Base-by-base conservation (phyloP, 2,113 vertebrate species). In the Mastomys natalensis region DNA sequence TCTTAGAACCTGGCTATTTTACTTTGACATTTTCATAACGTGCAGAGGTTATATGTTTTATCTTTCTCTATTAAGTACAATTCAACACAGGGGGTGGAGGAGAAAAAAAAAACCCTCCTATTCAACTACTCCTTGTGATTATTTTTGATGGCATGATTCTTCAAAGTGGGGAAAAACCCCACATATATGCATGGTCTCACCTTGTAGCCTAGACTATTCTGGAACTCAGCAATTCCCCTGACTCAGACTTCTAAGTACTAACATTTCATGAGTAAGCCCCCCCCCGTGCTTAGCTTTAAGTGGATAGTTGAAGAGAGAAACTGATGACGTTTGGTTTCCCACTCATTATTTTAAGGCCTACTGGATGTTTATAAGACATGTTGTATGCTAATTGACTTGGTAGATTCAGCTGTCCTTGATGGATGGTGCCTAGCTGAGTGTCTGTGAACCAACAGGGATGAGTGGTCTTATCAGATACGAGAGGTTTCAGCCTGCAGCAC, bases 71-170 rank as follows among this genome's bases (percentile, higher is more conserved):
- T 68, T 76, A 0, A 0, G 40, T 58, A 11, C 26, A 66, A 51
- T 66, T 11, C 22, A 84, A 51, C 12, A 82, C 48, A 84, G 62
- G 12, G 48, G 40, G 70, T 72, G 64, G 21, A 31, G 3, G 9
- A 66, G 60, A 62, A 21, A 87, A 62, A 21, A 87, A 68, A n/a
- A 40, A 6, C 1, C 1, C 64, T 43, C 70, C 68, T 40, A 19
- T 88, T 70, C 26, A 34, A 34, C 15, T 34, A n/a, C 34, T 3
- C 4, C 1, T 82, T 78, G 87, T 82, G 29, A 68, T 96, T 94
- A 82, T 84, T 90, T 77, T 95, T 81, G 81, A 64, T 66, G 82
- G 55, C 73, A 90, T 90, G 43, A 84, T 90, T 90, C 29, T 93
- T 31, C 3, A 12, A 45, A 45, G 58, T 85, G 58, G 12, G 24